Conservation (phyloP, 2,888 invertebrate genomes). For the Drosophila picticornis region DNA sequence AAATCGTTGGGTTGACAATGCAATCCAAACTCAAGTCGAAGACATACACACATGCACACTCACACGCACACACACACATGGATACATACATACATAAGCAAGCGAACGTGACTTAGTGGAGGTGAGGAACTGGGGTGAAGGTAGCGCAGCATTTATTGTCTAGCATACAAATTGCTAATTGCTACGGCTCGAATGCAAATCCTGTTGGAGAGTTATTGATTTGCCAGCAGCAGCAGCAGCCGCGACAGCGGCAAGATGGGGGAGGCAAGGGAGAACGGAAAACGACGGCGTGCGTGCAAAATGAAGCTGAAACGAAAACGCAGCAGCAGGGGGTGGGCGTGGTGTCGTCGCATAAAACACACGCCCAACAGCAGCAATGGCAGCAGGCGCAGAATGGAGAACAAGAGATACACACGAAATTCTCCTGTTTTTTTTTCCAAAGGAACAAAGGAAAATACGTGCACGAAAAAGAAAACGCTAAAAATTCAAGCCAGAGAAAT, state of each 20-base stretch:
- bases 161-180: constrained; percentile 75
- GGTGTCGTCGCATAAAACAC: constrained; percentile 32
- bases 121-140: neutral
- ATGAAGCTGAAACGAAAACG: constrained; percentile 56
- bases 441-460: constrained; percentile 59
- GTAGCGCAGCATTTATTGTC: constrained; percentile 25
- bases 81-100: constrained; percentile 5
- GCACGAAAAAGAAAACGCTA: constrained; percentile 3
- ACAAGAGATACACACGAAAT: constrained; percentile 66
- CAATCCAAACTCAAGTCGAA: constrained; percentile 34
- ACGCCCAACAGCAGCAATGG: constrained; percentile 37
- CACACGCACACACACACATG: constrained; percentile 28
- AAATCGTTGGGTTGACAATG: constrained; percentile 47
- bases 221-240: constrained; percentile 47
- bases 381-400: constrained; percentile 14
- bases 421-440: constrained; percentile 37
- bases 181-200: constrained; percentile 56
- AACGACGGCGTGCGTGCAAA: constrained; percentile 40
- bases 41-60: constrained; percentile 20
- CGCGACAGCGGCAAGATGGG: neutral
- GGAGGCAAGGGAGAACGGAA: neutral
- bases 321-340: constrained; percentile 6
- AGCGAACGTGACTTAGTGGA: constrained; percentile 54
- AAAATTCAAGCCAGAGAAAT: neutral
- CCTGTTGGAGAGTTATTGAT: constrained; percentile 74